Evolutionary conservation across 2,113 vertebrate genomes (phyloP).

Genomic region (Passer domesticus): DNA sequence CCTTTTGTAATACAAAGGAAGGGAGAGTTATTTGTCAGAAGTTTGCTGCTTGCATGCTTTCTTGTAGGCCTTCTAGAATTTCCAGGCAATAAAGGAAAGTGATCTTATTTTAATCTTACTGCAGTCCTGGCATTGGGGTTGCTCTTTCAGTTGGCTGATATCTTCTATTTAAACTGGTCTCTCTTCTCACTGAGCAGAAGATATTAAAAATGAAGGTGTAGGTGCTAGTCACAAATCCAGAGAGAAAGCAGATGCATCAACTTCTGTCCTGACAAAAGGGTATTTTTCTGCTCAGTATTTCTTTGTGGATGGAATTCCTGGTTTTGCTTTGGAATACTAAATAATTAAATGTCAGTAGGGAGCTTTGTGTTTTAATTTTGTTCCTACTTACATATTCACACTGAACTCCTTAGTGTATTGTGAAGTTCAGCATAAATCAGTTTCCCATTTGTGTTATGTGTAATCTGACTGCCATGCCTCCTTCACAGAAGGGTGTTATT

Average conservation of each 20-base stretch:
- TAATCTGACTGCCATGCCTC: neutral
- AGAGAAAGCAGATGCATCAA: neutral
- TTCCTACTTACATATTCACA: neutral
- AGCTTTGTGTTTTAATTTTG: slow-evolving; percentile 7
- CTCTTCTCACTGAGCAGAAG: neutral
- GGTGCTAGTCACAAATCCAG: neutral
- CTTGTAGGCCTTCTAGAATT: neutral
- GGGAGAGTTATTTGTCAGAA: neutral
- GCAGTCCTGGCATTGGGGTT: neutral
- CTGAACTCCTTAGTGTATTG: neutral
- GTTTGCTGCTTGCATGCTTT: neutral
- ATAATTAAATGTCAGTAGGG: neutral
- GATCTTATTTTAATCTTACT: neutral
- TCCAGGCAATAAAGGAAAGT: neutral
- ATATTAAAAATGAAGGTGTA: neutral
- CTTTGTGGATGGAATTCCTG: neutral
- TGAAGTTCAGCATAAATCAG: neutral
- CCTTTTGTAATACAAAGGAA: neutral
- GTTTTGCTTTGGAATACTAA: neutral
- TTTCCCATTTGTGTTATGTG: neutral
- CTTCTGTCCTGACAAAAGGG: neutral
- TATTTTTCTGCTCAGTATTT: neutral
- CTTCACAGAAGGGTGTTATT: neutral
- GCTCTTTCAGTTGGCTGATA: neutral
- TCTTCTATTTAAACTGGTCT: neutral